Base-by-base conservation (phyloP, 2,797 vertebrate species). In the Spinibarbus caldwelli region DNA sequence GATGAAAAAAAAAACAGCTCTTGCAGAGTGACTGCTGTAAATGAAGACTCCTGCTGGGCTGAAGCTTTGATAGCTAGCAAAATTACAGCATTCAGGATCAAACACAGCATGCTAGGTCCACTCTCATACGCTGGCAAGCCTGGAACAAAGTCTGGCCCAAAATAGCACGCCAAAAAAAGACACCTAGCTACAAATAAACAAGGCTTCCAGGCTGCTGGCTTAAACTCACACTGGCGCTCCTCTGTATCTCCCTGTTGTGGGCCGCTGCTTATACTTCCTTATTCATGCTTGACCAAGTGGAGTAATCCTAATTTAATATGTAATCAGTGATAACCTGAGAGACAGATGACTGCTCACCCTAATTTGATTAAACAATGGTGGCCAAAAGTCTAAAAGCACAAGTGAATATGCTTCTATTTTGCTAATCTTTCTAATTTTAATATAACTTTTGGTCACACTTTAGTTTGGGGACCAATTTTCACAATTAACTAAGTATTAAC, bases 251-350 rank as follows among this genome's bases (percentile, higher is more conserved):
- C 59, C 85, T 79, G 75, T 71, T 78, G 57, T 80, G 49, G 43
- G 41, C 84, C 26, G 19, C 47, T 73, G 86, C 81, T 68, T 43
- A 26, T 34, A n/a, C 59, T 80, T 77, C n/a, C 83, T 85, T 83
- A 81, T 87, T 87, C 64, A 86, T 64, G 81, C 81, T 62, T 80
- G 66, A 87, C 82, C 77, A 82, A 79, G 72, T 77, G 82, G 67
- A 86, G 83, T 62, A 85, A 85, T 85, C 73, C 34, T 23, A 82
- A 87, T 87, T 87, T 77, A 88, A 78, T 77, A 84, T 73, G 21
- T 19, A 86, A 85, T 86, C 43, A 78, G 10, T 85, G 80, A 67
- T 70, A 79, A 57, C 80, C 82, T 75, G 57, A 70, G 75, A n/a
- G 47, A 73, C 64, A 67, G 57, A 75, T 47, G 62, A 57, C 43